These are phyloP conservation scores for Sarcophaga bullata DNA, from an alignment of 1,140 invertebrate species.

Conservation along the genomic window DNA sequence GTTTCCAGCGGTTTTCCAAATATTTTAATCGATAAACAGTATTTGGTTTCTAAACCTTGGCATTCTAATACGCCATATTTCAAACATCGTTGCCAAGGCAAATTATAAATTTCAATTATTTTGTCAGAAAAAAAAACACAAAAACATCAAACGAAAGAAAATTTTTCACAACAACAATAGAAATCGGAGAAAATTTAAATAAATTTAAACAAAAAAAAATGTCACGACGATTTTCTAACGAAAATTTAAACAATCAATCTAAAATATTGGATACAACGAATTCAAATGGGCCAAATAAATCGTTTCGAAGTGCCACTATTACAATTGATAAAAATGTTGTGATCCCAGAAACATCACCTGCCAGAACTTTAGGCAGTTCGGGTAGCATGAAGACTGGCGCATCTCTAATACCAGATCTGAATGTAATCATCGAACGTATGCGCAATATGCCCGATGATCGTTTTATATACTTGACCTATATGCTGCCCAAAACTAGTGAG, in stretches of 20 bases:
- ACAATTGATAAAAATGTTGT: not conserved
- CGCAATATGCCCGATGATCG: slow-evolving; percentile 65
- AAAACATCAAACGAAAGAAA: too few species aligned
- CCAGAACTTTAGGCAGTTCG: not conserved
- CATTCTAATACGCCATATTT: too few species aligned
- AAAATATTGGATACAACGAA: slow-evolving; percentile 24
- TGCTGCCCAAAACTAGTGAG: slow-evolving; percentile 74
- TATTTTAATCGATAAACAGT: too few species aligned
- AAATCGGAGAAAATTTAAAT: not conserved
- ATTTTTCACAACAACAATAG: not conserved
- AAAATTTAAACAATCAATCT: not conserved
- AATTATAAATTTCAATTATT: not conserved
- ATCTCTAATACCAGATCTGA: slow-evolving; percentile 58
- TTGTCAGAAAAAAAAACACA: too few species aligned
- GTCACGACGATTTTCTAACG: not conserved
- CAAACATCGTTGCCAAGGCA: not conserved
- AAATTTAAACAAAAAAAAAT: not conserved
- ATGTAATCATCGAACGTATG: slow-evolving; percentile 51
- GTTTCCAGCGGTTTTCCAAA: too few species aligned
- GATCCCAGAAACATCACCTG: not conserved
- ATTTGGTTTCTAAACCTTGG: too few species aligned
- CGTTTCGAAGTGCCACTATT: not conserved
- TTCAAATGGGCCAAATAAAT: not conserved
- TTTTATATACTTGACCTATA: slow-evolving; percentile 77
- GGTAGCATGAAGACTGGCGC: slow-evolving; percentile 51